phyloP scores from a whole-genome alignment of 2,113 vertebrate genomes.

The Connochaetes taurinus region DNA sequence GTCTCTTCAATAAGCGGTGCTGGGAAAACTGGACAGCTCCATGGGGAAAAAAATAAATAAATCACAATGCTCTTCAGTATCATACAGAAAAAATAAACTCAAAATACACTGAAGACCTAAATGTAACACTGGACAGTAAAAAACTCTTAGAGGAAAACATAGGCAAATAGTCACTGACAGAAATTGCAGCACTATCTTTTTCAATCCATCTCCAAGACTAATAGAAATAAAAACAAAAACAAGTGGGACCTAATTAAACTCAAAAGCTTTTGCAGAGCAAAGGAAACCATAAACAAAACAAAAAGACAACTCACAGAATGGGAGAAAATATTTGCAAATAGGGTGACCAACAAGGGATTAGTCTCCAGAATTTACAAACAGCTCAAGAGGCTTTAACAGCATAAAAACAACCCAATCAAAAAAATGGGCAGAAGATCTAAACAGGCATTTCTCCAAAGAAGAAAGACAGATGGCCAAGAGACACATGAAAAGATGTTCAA shows the following conservation, averaged over 20 bases:
- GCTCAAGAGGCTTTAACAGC: neutral
- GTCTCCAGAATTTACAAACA: neutral
- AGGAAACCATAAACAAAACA: neutral
- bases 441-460: neutral
- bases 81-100: neutral
- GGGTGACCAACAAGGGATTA: neutral
- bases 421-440: neutral
- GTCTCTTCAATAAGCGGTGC: neutral
- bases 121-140: neutral
- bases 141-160: neutral
- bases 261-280: neutral
- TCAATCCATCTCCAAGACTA: neutral
- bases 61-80: neutral
- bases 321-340: neutral
- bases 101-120: neutral
- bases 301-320: neutral
- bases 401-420: neutral
- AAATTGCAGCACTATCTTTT: neutral
- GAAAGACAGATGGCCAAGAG: neutral
- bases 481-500: neutral
- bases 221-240: neutral
- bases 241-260: neutral
- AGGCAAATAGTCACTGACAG: neutral
- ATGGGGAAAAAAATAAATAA: neutral
- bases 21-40: neutral